These are phyloP conservation scores for Sebastes cheni DNA, from an alignment of 2,797 vertebrate genomes.

Conservation along the genomic window DNA sequence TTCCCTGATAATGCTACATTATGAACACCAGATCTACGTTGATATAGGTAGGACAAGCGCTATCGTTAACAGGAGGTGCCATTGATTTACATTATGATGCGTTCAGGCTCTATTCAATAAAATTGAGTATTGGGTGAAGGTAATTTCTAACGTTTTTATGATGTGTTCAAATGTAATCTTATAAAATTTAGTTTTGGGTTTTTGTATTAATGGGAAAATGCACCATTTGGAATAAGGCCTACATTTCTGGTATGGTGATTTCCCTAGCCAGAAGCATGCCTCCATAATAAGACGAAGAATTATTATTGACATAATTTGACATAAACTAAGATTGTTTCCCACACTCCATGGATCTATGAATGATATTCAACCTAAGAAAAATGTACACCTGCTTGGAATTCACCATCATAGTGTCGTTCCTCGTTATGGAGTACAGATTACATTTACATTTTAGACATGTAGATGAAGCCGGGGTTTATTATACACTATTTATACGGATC, in stretches of 20 bases:
- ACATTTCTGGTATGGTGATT: too few species aligned
- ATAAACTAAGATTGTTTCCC: background rate
- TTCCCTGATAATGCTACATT: too few species aligned
- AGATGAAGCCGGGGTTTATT: background rate
- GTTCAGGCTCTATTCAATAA: too few species aligned
- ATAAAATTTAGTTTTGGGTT: fast-evolving
- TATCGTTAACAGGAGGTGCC: too few species aligned
- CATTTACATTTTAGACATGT: conserved; percentile 29
- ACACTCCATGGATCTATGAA: background rate
- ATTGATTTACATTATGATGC: too few species aligned
- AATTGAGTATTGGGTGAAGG: too few species aligned
- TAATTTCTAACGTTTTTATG: too few species aligned
- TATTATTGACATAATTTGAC: background rate
- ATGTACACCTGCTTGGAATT: background rate
- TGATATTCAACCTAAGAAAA: background rate
- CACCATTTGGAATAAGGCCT: too few species aligned
- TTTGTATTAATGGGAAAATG: too few species aligned
- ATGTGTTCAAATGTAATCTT: too few species aligned
- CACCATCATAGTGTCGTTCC: background rate
- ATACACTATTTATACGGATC: conserved; percentile 12
- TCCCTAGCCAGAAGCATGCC: too few species aligned
- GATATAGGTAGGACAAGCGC: too few species aligned
- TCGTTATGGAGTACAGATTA: background rate
- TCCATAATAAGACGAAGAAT: background rate
- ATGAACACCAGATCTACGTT: fast-evolving